Conservation (phyloP, 2,888 invertebrate genomes). For the Hemaris fuciformis region DNA sequence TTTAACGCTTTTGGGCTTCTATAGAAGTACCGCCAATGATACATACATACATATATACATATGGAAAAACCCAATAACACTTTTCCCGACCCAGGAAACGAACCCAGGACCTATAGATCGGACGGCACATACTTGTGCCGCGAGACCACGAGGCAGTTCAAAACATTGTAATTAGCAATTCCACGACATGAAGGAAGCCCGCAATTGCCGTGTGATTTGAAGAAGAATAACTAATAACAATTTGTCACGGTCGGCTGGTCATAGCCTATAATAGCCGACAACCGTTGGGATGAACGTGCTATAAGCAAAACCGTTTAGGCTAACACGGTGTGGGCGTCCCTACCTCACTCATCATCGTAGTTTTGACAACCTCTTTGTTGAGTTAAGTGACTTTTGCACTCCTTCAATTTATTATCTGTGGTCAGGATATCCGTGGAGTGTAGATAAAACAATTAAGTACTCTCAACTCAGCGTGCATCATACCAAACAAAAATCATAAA, state of each 20-base stretch:
- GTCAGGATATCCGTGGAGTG: not conserved
- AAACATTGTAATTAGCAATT: not conserved
- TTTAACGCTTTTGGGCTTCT: too few species aligned
- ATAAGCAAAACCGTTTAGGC: not conserved
- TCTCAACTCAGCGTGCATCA: too few species aligned
- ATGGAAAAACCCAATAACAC: too few species aligned
- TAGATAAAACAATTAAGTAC: not conserved
- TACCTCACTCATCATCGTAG: not conserved
- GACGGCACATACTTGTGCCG: too few species aligned
- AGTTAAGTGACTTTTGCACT: not conserved
- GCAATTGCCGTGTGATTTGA: not conserved
- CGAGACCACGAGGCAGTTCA: too few species aligned
- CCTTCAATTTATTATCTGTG: not conserved
- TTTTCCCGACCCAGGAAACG: too few species aligned
- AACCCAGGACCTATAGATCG: too few species aligned
- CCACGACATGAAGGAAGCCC: not conserved
- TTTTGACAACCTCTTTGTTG: not conserved
- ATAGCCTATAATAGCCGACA: not conserved
- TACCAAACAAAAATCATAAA: too few species aligned
- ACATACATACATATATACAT: too few species aligned
- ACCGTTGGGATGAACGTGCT: not conserved
- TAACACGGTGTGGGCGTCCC: conserved; percentile 8
- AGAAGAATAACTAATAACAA: not conserved
- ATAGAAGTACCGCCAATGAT: too few species aligned
- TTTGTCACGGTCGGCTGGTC: not conserved